Evolutionary conservation across 2,888 invertebrate species (phyloP), one percentile per base, ranked within the genome.

Genomic region (Xylocampa areola): DNA sequence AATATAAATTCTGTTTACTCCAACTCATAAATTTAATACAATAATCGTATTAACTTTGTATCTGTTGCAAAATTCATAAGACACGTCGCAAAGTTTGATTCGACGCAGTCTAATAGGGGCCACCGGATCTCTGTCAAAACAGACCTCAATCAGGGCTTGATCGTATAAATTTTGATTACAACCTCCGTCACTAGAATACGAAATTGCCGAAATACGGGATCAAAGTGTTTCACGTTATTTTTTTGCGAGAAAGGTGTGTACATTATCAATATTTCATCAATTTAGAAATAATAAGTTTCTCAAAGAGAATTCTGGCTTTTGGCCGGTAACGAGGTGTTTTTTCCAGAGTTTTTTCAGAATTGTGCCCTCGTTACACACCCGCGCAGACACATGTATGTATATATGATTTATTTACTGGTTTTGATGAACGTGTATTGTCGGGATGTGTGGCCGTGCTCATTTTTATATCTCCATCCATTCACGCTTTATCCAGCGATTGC

Each of bases 141-240:
- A 77, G 51, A 63, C 57, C 66, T 73, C 64, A 66, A 74, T 72
- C 69, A 73, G 61, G 66, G 33, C 55, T 50, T 67, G 70, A 76
- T 77, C 71, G 61, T 70, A 73, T 73, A 73, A 70, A 77, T 82
- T 82, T 78, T 84, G 85, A 86, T 86, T 84, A 82, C 75, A 74
- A 72, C 71, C 74, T 47, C 44, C 81, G 77, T 71, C 78, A 49
- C 45, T 68, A 61, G 84, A 84, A 84, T 86, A 81, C 76, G 49
- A 80, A 83, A 80, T 80, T 75, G 60, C 60, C 59, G 19, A 58
- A 77, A 73, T 52, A 52, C 52, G 57, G 73, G 78, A 86, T 86
- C 86, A 86, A 86, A 85, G 85, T 78, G 76, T 72, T 76, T 73
- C 53, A 59, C 43, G 45, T 58, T 55, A 44, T 53, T 79, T 75